Evolutionary conservation across 1,140 invertebrate species (phyloP).

Genomic region (Metaphire vulgaris): DNA sequence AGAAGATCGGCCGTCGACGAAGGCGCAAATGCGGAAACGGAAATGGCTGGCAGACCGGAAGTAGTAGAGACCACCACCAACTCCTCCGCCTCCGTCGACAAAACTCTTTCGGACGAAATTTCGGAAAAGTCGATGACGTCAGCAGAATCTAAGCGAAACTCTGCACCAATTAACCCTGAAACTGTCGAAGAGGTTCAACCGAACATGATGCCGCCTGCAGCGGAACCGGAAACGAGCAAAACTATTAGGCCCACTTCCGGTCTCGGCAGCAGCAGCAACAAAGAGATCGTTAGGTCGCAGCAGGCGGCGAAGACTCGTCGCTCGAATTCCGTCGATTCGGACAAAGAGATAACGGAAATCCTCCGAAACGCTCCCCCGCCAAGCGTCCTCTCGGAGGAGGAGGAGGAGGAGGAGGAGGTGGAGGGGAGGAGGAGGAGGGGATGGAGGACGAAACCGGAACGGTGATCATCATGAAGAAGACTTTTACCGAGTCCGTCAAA

Average conservation of each 20-base stretch:
- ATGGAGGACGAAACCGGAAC: too few species aligned
- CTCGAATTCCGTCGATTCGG: background rate
- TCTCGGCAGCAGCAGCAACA: background rate
- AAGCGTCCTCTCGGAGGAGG: background rate
- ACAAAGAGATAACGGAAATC: background rate
- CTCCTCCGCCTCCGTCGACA: background rate
- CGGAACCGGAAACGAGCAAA: background rate
- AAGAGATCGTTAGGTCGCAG: background rate
- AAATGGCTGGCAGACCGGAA: background rate
- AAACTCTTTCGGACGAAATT: background rate
- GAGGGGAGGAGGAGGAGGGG: background rate
- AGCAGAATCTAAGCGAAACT: background rate
- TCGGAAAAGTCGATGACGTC: background rate
- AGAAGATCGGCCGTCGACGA: background rate
- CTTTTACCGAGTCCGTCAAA: background rate
- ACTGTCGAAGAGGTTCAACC: background rate
- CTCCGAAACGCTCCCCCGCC: background rate
- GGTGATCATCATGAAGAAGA: background rate
- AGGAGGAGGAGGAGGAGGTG: background rate
- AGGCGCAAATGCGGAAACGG: background rate
- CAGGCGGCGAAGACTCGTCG: background rate
- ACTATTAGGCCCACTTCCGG: background rate
- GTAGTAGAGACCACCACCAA: background rate
- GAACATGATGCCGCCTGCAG: too few species aligned
- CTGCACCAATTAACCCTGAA: background rate